These are phyloP conservation scores for Augochlora pura DNA, from an alignment of 1,140 invertebrate species.

Conservation along the genomic window DNA sequence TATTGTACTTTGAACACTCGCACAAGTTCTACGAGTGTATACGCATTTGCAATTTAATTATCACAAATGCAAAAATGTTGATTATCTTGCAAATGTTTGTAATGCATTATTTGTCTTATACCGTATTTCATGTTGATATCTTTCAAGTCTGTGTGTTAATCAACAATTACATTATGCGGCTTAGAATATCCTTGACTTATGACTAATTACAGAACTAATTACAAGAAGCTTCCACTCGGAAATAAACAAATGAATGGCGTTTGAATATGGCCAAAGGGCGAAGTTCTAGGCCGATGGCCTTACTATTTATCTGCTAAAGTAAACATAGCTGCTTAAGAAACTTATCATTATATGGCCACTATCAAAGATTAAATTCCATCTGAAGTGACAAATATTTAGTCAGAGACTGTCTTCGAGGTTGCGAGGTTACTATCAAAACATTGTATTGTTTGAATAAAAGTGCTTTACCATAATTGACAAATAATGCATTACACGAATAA, in stretches of 20 bases:
- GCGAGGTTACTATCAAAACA: neutral
- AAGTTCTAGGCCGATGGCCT: slow-evolving; percentile 6
- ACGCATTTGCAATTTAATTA: too few relatives aligned
- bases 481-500: too few relatives aligned
- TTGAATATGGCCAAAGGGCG: neutral
- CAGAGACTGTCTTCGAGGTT: neutral
- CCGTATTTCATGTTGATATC: too few relatives aligned
- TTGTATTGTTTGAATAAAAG: neutral
- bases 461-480: neutral
- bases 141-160: too few relatives aligned
- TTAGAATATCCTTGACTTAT: neutral
- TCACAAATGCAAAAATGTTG: too few relatives aligned
- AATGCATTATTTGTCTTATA: too few relatives aligned
- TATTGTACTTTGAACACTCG: too few relatives aligned
- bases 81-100: too few relatives aligned
- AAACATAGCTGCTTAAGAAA: neutral
- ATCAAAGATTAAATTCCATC: neutral
- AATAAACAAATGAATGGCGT: neutral
- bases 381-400: neutral
- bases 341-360: neutral
- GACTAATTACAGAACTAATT: neutral
- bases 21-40: too few relatives aligned
- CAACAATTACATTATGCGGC: too few relatives aligned
- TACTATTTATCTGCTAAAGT: neutral
- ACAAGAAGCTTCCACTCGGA: neutral